Evolutionary conservation across 2,113 vertebrate genomes (phyloP), one percentile per base, ranked within the genome.

Genomic region (Zosterops borbonicus): DNA sequence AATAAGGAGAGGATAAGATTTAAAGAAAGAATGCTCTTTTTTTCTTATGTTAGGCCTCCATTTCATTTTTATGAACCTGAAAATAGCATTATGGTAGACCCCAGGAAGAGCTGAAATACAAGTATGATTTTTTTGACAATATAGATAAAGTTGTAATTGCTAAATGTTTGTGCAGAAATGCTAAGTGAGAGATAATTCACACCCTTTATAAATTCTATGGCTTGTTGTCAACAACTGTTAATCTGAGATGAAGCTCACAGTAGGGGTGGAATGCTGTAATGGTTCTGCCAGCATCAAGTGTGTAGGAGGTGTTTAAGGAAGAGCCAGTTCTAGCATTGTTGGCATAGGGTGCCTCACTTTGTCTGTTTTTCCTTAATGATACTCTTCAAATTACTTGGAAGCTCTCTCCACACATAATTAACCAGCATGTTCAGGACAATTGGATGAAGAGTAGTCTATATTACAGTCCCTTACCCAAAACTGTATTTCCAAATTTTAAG

Each of bases 331-430:
- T 33, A 79, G 46, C 53, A 62, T 19, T 23, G 29, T 5, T 93
- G 93, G 87, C 87, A 90, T 44, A 60, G 35, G 12, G 17, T 77
- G 50, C 68, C 87, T 88, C 83, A 56, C 84, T 93, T 59, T 71
- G 14, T 83, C 68, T 90, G 12, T 35, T 88, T 85, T 92, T 89
- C 75, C 78, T 77, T 85, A 77, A 89, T 80, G 67, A 90, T 92
- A 69, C 46, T 83, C 53, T 90, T 83, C 55, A 95, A 83, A 86
- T 90, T 88, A 50, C 90, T 85, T 90, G 82, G 82, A 90, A 93
- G 63, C 35, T 87, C 59, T 67, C 83, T 68, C 78, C 71, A 78
- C 75, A 62, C 25, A 19, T 28, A 55, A 83, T 86, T 88, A 94
- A 90, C 47, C 25, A 71, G 33, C 47, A 39, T 1, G 1, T 60